These are phyloP conservation scores for Aurelia aurita complex sp. Pacific DNA, from an alignment of 30 jellyfish, hydroid and myxozoan genomes.

Conservation along the genomic window DNA sequence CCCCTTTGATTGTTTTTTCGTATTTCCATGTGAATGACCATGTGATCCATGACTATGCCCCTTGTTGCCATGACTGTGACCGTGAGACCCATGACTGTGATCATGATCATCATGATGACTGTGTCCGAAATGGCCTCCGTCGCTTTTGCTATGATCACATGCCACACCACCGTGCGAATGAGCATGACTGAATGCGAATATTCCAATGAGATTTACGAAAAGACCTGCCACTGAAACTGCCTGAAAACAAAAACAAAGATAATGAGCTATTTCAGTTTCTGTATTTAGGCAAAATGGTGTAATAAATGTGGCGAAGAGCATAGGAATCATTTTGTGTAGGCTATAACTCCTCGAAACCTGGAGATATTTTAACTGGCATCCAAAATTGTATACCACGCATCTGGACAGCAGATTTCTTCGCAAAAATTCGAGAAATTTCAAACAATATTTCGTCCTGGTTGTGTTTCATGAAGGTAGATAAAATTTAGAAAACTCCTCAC, in stretches of 20 bases:
- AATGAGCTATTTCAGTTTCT: not conserved
- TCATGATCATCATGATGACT: slow-evolving; percentile 34
- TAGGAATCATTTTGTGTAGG: no score
- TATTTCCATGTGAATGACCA: slow-evolving; percentile 29
- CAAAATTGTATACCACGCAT: no score
- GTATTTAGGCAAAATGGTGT: no score
- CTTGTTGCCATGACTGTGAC: slow-evolving; percentile 41
- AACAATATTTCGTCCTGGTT: no score
- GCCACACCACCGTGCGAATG: slow-evolving; percentile 80
- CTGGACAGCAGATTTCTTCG: no score
- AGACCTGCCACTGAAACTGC: slow-evolving; percentile 89
- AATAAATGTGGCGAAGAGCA: no score
- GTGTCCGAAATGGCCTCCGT: slow-evolving; percentile 46
- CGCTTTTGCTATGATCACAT: slow-evolving; percentile 58
- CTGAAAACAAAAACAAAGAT: not conserved
- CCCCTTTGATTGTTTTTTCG: slow-evolving; percentile 52
- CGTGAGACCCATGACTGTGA: slow-evolving; percentile 27
- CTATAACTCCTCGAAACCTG: no score
- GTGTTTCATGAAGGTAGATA: no score
- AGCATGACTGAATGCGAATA: slow-evolving; percentile 92
- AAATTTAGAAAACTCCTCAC: no score
- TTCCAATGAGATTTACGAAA: slow-evolving; percentile 79
- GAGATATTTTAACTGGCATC: no score
- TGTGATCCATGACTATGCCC: slow-evolving; percentile 20
- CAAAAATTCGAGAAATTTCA: no score